A percentile compares a stretch with the other conserved stretches of the same genome.
Conservation (phyloP, 2,113 vertebrate genomes). For the Sapayoa aenigma region DNA sequence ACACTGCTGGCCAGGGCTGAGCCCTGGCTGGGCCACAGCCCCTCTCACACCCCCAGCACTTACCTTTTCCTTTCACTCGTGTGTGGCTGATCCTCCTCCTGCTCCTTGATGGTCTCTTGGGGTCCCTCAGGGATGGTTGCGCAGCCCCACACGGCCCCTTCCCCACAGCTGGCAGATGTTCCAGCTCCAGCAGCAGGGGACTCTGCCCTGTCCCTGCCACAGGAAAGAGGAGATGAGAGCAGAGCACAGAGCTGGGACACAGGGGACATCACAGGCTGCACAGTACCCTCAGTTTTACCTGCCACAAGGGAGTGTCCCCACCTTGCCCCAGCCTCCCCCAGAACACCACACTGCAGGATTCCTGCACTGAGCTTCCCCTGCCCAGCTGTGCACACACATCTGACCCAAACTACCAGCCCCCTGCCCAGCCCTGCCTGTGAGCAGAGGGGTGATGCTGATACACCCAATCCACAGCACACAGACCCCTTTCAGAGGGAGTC, state of each 20-base stretch:
- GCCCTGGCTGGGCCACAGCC: neutral
- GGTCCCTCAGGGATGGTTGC: neutral
- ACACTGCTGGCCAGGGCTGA: neutral
- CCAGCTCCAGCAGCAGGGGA: neutral
- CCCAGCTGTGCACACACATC: neutral
- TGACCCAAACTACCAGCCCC: neutral
- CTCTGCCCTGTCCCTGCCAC: neutral
- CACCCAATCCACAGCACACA: neutral
- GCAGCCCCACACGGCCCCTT: rapidly evolving
- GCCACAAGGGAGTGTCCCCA: neutral
- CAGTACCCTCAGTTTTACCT: neutral
- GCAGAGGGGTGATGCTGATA: neutral
- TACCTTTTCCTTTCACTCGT: slow-evolving; percentile 38
- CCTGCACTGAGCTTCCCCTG: neutral
- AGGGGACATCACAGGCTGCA: neutral
- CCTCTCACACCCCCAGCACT: neutral
- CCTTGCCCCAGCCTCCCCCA: neutral
- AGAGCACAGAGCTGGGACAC: neutral
- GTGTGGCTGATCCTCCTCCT: slow-evolving; percentile 37
- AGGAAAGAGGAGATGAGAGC: neutral
- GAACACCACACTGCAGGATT: neutral
- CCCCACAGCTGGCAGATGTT: rapidly evolving
- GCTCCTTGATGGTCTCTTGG: neutral
- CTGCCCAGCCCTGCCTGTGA: neutral
- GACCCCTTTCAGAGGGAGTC: neutral